Base-by-base conservation (phyloP, 2,797 vertebrate genomes). In the Megaceryle alcyon region DNA sequence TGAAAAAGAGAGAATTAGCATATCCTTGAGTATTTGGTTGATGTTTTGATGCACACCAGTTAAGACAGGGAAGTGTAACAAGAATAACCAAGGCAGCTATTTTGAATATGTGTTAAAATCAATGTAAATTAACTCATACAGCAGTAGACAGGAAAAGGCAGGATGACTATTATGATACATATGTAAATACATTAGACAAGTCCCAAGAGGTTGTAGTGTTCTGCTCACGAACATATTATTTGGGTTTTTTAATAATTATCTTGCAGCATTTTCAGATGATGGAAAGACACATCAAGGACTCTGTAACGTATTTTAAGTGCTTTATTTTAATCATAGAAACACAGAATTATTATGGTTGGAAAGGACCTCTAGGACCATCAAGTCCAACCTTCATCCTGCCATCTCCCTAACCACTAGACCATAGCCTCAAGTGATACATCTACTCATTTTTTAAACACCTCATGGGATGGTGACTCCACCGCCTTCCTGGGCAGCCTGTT, bases 61-160 rank as follows among this genome's bases (percentile, higher is more conserved):
- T 90, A 49, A 61, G 61, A 16, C 33, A 48, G 21, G 64, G 59
- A 84, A 83, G 41, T 23, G 13, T 76, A 82, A 65, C 7, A 13
- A 37, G 61, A 88, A 61, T 79, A 75, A 93, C 29, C 57, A 81
- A 71, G 53, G 65, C 66, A 57, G 35, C 3, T 95, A 43, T 79
- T 96, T 95, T 86, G 70, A 66, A 79, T 72, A 88, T 65, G 21
- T 76, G 35, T 72, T 90, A 85, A 92, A 92, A 90, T 3, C 37
- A 69, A 9, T 28, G 43, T 63, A 69, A 56, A 88, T 23, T 18
- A 97, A 60, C 61, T 64, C 70, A 25, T 28, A 35, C 6, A 78
- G 88, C 7, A 46, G 41, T 5, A 88, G 46, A 43, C 18, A 71
- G 39, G 22, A 93, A 57, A 81, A 68, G 14, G 2, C 12, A 77